A percentile compares a stretch with the other conserved stretches of the same genome.
These are phyloP conservation scores for Malacoctenus gilli DNA, from an alignment of 2,797 vertebrate species.

Conservation along the genomic window DNA sequence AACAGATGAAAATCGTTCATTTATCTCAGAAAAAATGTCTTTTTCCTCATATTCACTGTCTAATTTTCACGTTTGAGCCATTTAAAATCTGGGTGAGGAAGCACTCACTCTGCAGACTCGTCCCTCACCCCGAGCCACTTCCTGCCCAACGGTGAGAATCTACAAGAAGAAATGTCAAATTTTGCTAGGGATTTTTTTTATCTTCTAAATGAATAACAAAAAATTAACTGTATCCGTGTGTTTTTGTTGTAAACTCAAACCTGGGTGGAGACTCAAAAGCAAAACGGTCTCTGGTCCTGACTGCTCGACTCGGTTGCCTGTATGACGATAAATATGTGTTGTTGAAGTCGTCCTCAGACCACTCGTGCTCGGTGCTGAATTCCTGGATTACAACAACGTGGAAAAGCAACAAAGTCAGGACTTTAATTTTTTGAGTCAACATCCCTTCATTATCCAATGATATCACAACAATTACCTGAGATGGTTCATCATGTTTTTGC, in stretches of 20 bases:
- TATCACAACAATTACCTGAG: conserved; percentile 59
- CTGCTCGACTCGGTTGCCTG: conserved; percentile 49
- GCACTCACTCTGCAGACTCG: conserved; percentile 81
- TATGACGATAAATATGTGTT: conserved; percentile 42
- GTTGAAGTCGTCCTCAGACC: conserved; percentile 72
- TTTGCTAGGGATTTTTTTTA: too few species aligned
- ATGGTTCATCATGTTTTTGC: conserved; percentile 51
- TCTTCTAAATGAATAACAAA: too few species aligned
- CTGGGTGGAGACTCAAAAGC: conserved; percentile 64
- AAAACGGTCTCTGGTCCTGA: conserved; percentile 54
- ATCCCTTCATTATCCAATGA: too few species aligned
- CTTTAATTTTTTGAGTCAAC: too few species aligned
- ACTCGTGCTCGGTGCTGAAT: conserved; percentile 66
- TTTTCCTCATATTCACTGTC: too few species aligned
- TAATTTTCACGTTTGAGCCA: conserved; percentile 1
- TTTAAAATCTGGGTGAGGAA: not conserved
- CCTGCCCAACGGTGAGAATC: conserved; percentile 61
- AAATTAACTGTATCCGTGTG: too few species aligned
- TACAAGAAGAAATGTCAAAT: conserved; percentile 41
- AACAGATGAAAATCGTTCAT: too few species aligned
- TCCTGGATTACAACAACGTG: conserved; percentile 68
- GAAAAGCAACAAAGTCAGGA: too few species aligned
- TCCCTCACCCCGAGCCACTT: conserved; percentile 70
- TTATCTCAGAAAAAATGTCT: not conserved
- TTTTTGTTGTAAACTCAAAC: conserved; percentile 47